phyloP scores from a whole-genome alignment of 2,888 invertebrate genomes.

The Drosophila putrida region DNA sequence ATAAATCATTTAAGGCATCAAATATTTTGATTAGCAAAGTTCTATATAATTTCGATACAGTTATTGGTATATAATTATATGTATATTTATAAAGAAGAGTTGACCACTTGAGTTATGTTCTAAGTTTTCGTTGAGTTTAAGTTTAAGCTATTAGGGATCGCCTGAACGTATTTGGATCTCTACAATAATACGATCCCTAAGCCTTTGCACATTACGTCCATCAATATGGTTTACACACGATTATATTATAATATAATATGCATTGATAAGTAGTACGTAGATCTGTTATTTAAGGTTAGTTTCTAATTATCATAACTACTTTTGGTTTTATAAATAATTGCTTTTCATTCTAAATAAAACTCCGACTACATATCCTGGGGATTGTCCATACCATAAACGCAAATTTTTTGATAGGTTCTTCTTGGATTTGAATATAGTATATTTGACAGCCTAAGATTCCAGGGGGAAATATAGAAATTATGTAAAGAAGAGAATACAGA shows the following conservation, averaged over 20 bases:
- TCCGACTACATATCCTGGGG: conserved; percentile 65
- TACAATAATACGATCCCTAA: conserved; percentile 37
- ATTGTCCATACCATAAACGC: conserved; percentile 80
- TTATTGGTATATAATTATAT: conserved; percentile 13
- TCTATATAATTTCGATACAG: conserved; percentile 15
- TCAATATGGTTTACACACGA: conserved; percentile 33
- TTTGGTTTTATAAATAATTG: conserved; percentile 28
- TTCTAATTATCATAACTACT: conserved; percentile 21
- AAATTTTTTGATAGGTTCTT: conserved; percentile 70
- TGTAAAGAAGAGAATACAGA: not conserved
- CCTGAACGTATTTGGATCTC: not conserved
- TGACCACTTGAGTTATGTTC: conserved; percentile 67
- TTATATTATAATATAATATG: conserved; percentile 27
- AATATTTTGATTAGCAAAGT: conserved; percentile 49
- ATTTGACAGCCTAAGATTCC: conserved; percentile 15
- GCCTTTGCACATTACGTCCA: conserved; percentile 67
- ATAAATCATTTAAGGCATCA: conserved; percentile 56
- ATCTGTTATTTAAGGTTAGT: conserved; percentile 25
- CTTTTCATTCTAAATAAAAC: conserved; percentile 48
- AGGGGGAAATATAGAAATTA: not conserved
- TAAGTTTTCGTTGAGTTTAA: conserved; percentile 47
- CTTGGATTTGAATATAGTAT: conserved; percentile 38
- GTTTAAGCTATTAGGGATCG: conserved; percentile 42
- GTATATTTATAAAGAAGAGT: conserved; percentile 32
- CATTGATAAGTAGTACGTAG: conserved; percentile 36